Percentiles rank a stretch among this genome's conserved stretches.
Conservation (phyloP, 2,888 invertebrate species). For the Ormia ochracea region DNA sequence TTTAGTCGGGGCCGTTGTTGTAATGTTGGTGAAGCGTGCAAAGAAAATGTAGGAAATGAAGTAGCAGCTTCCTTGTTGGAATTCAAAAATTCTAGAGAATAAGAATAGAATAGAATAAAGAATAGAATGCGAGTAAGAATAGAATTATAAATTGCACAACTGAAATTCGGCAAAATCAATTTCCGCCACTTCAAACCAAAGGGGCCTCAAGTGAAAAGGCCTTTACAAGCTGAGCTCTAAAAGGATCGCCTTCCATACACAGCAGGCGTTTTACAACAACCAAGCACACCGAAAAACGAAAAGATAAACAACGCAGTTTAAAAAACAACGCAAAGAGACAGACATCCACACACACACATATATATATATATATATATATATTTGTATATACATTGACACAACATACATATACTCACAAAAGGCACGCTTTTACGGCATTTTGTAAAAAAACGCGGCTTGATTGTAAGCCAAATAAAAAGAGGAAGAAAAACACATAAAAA, state of each 20-base stretch:
- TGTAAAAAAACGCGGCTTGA: constrained; percentile 53
- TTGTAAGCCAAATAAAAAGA: constrained; percentile 41
- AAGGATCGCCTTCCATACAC: background rate
- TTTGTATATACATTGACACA: background rate
- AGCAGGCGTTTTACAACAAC: constrained; percentile 39
- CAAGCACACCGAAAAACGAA: constrained; percentile 18
- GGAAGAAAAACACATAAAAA: background rate
- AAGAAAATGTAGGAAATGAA: too few relatives aligned
- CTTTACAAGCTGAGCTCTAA: background rate
- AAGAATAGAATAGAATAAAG: too few relatives aligned
- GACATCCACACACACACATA: background rate
- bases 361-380: background rate
- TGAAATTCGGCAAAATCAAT: too few relatives aligned
- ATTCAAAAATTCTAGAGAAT: too few relatives aligned
- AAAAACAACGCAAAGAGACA: constrained; percentile 13
- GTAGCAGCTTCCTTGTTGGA: too few relatives aligned
- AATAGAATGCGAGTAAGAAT: too few relatives aligned
- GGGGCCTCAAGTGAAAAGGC: background rate
- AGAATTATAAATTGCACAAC: too few relatives aligned
- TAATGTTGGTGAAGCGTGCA: too few relatives aligned
- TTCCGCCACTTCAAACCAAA: too few relatives aligned
- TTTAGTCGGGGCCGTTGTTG: too few relatives aligned
- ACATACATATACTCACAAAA: constrained; percentile 37
- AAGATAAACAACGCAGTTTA: constrained; percentile 42
- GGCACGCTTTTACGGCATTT: constrained; percentile 60